Base-by-base conservation (phyloP, 2,888 invertebrate species). In the Anoplius nigerrimus region DNA sequence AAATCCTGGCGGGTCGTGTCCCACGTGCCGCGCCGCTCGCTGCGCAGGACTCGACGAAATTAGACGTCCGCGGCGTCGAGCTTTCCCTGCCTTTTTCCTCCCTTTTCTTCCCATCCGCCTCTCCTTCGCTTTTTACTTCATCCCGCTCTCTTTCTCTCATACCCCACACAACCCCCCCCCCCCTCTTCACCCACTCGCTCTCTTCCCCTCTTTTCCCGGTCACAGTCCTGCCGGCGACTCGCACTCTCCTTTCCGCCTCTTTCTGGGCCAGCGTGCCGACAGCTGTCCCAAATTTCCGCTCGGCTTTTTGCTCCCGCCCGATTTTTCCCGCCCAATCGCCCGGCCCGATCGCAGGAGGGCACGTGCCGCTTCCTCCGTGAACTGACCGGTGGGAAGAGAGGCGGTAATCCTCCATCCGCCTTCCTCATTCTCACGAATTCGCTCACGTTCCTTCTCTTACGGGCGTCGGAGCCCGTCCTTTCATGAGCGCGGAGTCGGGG, bases 271-370 rank as follows among this genome's bases (percentile, higher is more conserved):
- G 55, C 59, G 66, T 78, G 74, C 69, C 69, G 67, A 72, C 78
- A 78, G 78, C 78, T 79, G 75, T 69, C 54, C 75, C 42, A 54
- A 71, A 72, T 75, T 73, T 70, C 58, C 67, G 59, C 48, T 51
- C 51, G 21, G 34, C 54, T 73, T 73, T 62, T 60, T 52, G 60
- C 52, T 45, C 34, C n/a, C 46, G 64, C 59, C 64, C 63, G 64
- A 70, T 52, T 65, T 72, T 76, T 76, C 74, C 69, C 74, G 74
- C 43, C 43, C 5, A 34, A 52, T 34, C 46, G 46, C 16, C 20
- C 16, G 21, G 13, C 46, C 27, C 34, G 34, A 34, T 18, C 18
- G 16, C 27, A 46, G 24, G 63, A 52, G 65, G n/a, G 62, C 72
- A 68, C 72, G 72, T 64, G 72, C 65, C 59, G 42, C 48, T 27